phyloP scores from a whole-genome alignment of 2,888 invertebrate species.

The Blastobasis adustella region DNA sequence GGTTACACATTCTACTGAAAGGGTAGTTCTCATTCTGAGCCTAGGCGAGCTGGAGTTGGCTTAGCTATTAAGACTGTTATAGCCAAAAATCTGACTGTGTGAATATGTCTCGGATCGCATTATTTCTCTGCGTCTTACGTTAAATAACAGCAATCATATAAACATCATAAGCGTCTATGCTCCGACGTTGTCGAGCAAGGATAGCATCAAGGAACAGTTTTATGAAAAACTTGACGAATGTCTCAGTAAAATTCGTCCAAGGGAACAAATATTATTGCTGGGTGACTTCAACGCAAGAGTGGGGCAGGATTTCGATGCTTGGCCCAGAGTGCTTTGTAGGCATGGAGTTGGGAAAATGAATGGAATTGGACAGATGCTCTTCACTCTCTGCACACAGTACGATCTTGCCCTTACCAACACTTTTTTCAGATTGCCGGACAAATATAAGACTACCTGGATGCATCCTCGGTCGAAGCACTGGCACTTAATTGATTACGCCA shows the following conservation, averaged over 20 bases:
- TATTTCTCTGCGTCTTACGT: neutral
- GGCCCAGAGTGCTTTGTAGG: constrained; percentile 16
- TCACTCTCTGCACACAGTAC: too few relatives aligned
- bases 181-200: neutral
- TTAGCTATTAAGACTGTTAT: constrained; percentile 7
- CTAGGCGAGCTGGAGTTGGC: constrained; percentile 19
- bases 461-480: too few relatives aligned
- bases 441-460: too few relatives aligned
- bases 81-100: constrained; percentile 3
- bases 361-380: constrained; percentile 17
- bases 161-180: too few relatives aligned
- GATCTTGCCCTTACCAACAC: too few relatives aligned
- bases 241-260: neutral
- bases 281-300: constrained; percentile 16
- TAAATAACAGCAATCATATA: neutral
- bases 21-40: too few relatives aligned
- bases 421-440: too few relatives aligned
- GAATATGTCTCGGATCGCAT: constrained; percentile 11
- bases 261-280: constrained; percentile 10
- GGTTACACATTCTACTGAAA: too few relatives aligned
- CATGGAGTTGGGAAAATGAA: constrained; percentile 24
- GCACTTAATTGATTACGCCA: too few relatives aligned
- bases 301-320: constrained; percentile 9
- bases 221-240: neutral
- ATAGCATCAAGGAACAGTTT: constrained; percentile 1